Evolutionary conservation across 2,888 invertebrate species (phyloP), one percentile per base, ranked within the genome.

Genomic region (Aporophyla lueneburgensis): DNA sequence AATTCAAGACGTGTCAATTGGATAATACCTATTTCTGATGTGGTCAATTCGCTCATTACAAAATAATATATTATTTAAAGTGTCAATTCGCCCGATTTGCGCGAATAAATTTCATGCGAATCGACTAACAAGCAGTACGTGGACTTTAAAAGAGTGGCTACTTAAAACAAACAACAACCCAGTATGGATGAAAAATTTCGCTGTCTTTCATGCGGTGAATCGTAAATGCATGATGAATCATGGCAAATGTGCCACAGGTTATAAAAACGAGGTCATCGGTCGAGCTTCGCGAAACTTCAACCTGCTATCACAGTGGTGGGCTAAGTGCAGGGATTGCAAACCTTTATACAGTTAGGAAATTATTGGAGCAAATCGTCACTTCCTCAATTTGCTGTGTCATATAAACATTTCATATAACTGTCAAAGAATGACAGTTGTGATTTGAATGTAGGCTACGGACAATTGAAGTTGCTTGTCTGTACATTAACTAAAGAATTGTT

Each of bases 161-260:
- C 61, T 71, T 69, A 73, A 70, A 68, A 75, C 54, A 84, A 88
- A 88, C 77, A 89, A 87, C 80, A 80, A 27, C 62, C 66, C 14
- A 66, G 49, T 73, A 63, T 49, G 76, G 62, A 76, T 81, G 85
- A 87, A 80, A 43, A 86, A 80, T 79, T 77, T 74, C 27, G 46
- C 70, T 61, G 78, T 70, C 56, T 74, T 70, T 80, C 74, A 85
- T 84, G 77, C 79, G 71, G 80, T 76, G 86, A 85, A 88, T 87
- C 61, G 87, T 74, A 82, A 86, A 87, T 86, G 85, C 81, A 80
- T 78, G 86, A 90, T 92, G 92, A 92, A 85, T 92, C 91, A 92
- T 83, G 76, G 72, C 71, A 80, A 85, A 84, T 78, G 71, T 81
- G 76, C 80, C 84, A 78, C 81, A 78, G 71, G 63, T 77, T 78